Percentiles rank a stretch among this genome's conserved stretches.
Evolutionary conservation across 2,113 vertebrate species (phyloP).

Genomic region (Gopherus evgoodei): DNA sequence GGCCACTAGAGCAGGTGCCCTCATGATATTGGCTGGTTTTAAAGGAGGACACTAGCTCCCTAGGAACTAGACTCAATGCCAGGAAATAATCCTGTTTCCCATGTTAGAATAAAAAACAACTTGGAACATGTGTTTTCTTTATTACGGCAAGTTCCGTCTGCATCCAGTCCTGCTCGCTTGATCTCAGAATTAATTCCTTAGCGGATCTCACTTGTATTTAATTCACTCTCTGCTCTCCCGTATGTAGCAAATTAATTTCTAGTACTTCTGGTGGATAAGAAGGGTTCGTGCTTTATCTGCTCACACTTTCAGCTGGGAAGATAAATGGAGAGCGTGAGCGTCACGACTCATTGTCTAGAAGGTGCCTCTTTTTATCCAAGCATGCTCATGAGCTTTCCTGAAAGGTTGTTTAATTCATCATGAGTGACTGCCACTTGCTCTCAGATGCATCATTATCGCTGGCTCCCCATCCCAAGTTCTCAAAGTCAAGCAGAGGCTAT

Average conservation of each 20-base stretch:
- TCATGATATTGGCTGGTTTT: background rate
- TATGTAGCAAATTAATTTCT: background rate
- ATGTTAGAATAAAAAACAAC: background rate
- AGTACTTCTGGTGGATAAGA: conserved; percentile 15
- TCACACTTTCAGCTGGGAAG: conserved; percentile 30
- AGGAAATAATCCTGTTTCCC: background rate
- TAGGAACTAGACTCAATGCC: background rate
- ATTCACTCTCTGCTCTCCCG: background rate
- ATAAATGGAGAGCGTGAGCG: conserved; percentile 19
- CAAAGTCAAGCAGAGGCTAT: background rate
- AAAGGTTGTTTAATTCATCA: conserved; percentile 19
- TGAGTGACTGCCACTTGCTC: background rate
- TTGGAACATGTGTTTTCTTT: background rate
- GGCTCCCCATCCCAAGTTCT: background rate
- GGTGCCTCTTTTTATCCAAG: background rate
- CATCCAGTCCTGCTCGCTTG: background rate
- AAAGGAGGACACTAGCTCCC: background rate
- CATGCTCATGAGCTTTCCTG: background rate
- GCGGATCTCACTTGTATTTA: background rate
- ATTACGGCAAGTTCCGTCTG: background rate
- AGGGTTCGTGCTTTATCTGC: conserved; percentile 26
- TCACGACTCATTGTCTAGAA: background rate
- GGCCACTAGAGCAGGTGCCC: background rate
- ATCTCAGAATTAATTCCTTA: background rate
- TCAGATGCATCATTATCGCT: fast-evolving